Conservation (phyloP, 2,113 vertebrate species). For the Daboia siamensis region DNA sequence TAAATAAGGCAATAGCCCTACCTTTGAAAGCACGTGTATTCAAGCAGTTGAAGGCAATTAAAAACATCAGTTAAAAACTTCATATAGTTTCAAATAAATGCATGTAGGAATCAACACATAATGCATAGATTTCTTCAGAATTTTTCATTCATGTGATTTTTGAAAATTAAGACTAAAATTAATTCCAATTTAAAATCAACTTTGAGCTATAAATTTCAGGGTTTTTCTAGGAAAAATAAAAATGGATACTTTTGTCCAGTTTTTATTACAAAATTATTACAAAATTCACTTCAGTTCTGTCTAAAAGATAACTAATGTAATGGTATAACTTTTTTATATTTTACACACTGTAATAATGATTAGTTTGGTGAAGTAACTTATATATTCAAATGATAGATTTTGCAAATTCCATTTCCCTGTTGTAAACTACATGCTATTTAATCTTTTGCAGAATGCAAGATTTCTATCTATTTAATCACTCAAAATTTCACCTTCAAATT, state of each 20-base stretch:
- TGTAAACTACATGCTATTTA: neutral
- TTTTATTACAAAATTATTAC: neutral
- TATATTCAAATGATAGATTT: neutral
- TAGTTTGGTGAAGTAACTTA: neutral
- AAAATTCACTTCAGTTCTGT: neutral
- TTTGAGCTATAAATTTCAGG: neutral
- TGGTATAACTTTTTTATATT: neutral
- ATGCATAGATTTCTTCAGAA: neutral
- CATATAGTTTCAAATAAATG: neutral
- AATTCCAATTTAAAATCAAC: neutral
- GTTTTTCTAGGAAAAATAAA: neutral
- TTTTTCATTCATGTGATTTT: neutral
- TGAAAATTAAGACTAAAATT: neutral
- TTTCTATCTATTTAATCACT: constrained; percentile 1
- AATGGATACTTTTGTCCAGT: neutral
- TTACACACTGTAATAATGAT: neutral
- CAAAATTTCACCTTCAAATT: neutral
- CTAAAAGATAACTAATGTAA: neutral
- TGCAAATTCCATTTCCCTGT: neutral
- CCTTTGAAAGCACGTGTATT: neutral
- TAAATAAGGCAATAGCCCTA: neutral
- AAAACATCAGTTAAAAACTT: neutral
- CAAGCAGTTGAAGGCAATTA: neutral
- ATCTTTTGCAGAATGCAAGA: neutral
- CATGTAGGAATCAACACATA: neutral